Evolutionary conservation across 1,140 invertebrate species (phyloP).

Genomic region (Aphidius ervi): DNA sequence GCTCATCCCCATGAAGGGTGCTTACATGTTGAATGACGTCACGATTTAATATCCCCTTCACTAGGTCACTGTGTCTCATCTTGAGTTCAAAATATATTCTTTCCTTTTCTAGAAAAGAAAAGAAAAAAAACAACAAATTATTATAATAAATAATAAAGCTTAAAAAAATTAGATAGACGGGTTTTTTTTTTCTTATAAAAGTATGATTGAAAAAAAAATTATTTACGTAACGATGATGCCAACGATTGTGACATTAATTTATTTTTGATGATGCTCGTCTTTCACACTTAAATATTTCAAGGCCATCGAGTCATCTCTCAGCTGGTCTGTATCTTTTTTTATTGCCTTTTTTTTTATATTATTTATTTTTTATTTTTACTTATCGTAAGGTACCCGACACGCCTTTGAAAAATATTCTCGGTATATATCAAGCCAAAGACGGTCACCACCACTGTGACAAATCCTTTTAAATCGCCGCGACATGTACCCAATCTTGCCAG

Average conservation of each 20-base stretch:
- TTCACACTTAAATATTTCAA: too few relatives aligned
- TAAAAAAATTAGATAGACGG: too few relatives aligned
- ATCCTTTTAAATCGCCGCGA: conserved; percentile 36
- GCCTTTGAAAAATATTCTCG: conserved; percentile 21
- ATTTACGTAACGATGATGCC: too few relatives aligned
- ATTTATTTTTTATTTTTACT: not conserved
- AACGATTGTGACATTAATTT: too few relatives aligned
- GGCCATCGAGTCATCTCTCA: too few relatives aligned
- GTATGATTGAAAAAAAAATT: too few relatives aligned
- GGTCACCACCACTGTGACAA: conserved; percentile 33
- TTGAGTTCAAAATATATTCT: conserved; percentile 8
- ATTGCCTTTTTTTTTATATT: too few relatives aligned
- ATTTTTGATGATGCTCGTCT: too few relatives aligned
- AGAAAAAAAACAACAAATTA: too few relatives aligned
- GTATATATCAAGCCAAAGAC: conserved; percentile 12
- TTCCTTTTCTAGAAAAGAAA: not conserved
- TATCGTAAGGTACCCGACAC: conserved; percentile 19
- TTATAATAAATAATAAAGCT: too few relatives aligned
- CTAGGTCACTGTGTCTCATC: conserved; percentile 46
- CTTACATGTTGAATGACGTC: conserved; percentile 5
- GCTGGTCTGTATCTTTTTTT: too few relatives aligned
- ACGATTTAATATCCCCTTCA: conserved; percentile 31
- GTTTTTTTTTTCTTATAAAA: too few relatives aligned
- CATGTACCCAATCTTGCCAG: conserved; percentile 7
- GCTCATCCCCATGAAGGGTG: conserved; percentile 6